phyloP scores from a whole-genome alignment of 1,140 invertebrate species.

The Heterodera schachtii region DNA sequence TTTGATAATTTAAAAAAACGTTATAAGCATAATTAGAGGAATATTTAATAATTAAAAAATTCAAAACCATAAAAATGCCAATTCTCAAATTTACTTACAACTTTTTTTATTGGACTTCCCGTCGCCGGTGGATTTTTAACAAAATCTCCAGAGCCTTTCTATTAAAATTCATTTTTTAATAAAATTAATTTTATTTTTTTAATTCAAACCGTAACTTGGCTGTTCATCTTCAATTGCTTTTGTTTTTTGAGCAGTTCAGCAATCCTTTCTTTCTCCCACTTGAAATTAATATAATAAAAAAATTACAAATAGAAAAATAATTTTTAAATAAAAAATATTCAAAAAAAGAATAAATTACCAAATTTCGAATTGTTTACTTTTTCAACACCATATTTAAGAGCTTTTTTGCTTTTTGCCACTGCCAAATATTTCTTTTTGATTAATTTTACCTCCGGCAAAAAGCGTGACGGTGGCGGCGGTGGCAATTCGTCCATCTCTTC shows the following conservation, averaged over 20 bases:
- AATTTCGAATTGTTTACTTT: too few species aligned
- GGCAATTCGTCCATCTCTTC: background rate
- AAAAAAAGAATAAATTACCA: too few species aligned
- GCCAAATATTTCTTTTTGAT: background rate
- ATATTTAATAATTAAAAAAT: too few species aligned
- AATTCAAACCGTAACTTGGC: background rate
- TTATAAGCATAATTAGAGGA: too few species aligned
- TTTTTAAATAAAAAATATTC: background rate
- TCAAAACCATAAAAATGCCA: background rate
- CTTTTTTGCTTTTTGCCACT: background rate
- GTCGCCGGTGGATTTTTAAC: background rate
- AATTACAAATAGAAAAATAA: background rate
- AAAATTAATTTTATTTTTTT: background rate
- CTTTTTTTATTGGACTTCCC: background rate
- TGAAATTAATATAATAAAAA: background rate
- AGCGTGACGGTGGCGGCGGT: background rate
- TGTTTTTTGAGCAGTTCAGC: background rate
- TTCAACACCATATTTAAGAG: too few species aligned
- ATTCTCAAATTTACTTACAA: background rate
- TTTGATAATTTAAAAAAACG: background rate
- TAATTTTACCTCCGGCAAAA: background rate
- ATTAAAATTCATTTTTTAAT: background rate
- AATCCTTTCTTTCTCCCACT: background rate
- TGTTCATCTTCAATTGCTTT: background rate
- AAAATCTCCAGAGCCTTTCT: background rate